These are phyloP conservation scores for Trinectes maculatus DNA, from an alignment of 2,113 vertebrate species.

Conservation along the genomic window DNA sequence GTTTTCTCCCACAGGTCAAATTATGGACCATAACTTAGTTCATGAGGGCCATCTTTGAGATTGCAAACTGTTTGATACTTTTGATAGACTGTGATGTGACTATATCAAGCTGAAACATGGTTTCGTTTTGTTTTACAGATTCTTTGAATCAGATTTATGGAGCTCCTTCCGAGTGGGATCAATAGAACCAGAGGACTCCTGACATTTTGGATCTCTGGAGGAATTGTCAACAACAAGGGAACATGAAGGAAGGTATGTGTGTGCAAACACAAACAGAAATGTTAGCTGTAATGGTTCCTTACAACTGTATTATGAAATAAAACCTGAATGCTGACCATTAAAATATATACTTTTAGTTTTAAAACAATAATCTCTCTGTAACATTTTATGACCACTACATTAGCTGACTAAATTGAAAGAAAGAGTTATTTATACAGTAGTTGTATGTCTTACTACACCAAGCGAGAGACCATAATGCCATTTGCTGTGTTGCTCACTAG, in stretches of 20 bases:
- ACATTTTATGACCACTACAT: too few relatives aligned
- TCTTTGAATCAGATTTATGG: slow-evolving; percentile 27
- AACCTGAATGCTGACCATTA: not conserved
- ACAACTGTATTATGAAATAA: not conserved
- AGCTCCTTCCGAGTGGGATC: slow-evolving; percentile 9
- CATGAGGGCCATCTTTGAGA: not conserved
- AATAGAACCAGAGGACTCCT: slow-evolving; percentile 28
- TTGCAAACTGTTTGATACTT: not conserved
- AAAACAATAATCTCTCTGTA: too few relatives aligned
- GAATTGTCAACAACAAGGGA: not conserved
- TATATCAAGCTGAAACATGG: slow-evolving; percentile 19
- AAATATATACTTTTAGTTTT: too few relatives aligned
- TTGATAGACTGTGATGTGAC: slow-evolving; percentile 14
- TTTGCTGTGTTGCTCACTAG: too few relatives aligned
- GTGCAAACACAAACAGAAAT: not conserved
- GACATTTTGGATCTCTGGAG: not conserved
- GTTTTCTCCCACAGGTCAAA: too few relatives aligned
- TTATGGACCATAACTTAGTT: not conserved
- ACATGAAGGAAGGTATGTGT: slow-evolving; percentile 22
- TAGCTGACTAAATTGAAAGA: too few relatives aligned
- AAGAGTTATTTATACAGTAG: too few relatives aligned
- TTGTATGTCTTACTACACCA: too few relatives aligned
- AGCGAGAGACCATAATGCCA: too few relatives aligned
- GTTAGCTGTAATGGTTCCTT: not conserved
- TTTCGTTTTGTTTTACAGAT: slow-evolving; percentile 50